A percentile compares a stretch with the other conserved stretches of the same genome.
phyloP scores from a whole-genome alignment of 2,888 invertebrate species.

The Cosmia trapezina region DNA sequence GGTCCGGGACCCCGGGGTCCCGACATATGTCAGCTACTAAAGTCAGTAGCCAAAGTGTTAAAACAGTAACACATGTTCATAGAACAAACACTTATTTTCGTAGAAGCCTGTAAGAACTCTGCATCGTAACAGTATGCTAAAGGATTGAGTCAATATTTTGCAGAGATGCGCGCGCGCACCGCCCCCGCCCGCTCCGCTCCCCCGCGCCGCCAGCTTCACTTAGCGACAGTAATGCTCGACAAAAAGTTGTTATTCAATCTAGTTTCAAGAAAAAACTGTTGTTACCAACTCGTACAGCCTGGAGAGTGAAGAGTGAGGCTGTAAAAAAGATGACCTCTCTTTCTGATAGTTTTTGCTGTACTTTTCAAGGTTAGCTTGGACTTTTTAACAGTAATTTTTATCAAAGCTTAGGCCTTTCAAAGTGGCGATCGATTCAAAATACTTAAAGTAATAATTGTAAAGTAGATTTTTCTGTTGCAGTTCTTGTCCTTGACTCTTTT shows the following conservation, averaged over 20 bases:
- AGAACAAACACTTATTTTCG: slow-evolving; percentile 47
- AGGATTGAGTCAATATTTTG: slow-evolving; percentile 66
- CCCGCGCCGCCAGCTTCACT: slow-evolving; percentile 33
- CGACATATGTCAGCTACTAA: not conserved
- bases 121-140: slow-evolving; percentile 55
- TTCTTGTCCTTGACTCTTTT: too few species aligned
- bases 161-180: slow-evolving; percentile 59
- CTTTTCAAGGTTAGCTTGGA: slow-evolving; percentile 46
- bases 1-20: not conserved
- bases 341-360: slow-evolving; percentile 49
- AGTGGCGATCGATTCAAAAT: not conserved
- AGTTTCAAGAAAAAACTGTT: slow-evolving; percentile 53
- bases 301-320: slow-evolving; percentile 43
- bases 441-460: not conserved
- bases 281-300: slow-evolving; percentile 34
- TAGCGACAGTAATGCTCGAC: slow-evolving; percentile 55
- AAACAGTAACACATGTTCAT: slow-evolving; percentile 38
- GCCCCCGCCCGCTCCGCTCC: not conserved
- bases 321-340: slow-evolving; percentile 41
- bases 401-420: slow-evolving; percentile 9
- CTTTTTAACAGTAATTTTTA: slow-evolving; percentile 25
- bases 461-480: not conserved
- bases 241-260: slow-evolving; percentile 65
- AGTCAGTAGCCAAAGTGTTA: slow-evolving; percentile 15
- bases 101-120: slow-evolving; percentile 50